phyloP scores from a whole-genome alignment of 2,888 invertebrate genomes.

The Pristionchus arcanus region DNA sequence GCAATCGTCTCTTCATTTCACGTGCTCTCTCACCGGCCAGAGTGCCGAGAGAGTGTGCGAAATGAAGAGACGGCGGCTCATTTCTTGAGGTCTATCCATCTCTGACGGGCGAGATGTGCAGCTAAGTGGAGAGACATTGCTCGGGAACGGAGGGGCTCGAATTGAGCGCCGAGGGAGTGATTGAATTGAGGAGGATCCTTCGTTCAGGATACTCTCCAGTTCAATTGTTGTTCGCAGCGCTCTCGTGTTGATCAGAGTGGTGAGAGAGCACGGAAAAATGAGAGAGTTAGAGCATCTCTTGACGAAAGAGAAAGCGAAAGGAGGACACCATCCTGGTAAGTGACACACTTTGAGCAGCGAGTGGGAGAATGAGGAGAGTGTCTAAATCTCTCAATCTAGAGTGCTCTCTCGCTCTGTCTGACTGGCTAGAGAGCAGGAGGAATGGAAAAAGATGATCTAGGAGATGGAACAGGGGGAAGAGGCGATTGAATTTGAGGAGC shows the following conservation, averaged over 20 bases:
- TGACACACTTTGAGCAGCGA: slow-evolving; percentile 6
- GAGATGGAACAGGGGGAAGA: too few species aligned
- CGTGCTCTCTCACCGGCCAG: too few species aligned
- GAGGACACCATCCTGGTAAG: slow-evolving; percentile 12
- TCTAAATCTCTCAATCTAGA: not conserved
- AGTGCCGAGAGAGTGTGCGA: too few species aligned
- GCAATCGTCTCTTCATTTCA: too few species aligned
- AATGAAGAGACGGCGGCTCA: too few species aligned
- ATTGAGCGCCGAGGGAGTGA: not conserved
- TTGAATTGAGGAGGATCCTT: not conserved
- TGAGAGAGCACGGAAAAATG: not conserved
- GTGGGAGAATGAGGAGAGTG: not conserved
- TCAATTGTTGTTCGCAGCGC: too few species aligned
- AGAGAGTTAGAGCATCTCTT: not conserved
- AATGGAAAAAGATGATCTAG: not conserved
- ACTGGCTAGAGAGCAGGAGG: not conserved
- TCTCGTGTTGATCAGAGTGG: not conserved
- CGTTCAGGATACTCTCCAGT: not conserved
- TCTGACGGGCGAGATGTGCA: too few species aligned
- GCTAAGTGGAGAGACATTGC: too few species aligned
- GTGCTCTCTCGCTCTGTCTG: not conserved
- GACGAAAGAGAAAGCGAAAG: slow-evolving; percentile 31
- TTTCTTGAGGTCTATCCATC: too few species aligned
- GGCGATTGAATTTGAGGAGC: too few species aligned
- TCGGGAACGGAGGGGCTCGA: not conserved